Conservation (phyloP, 2,113 vertebrate genomes). For the Grammomys dolichurus region DNA sequence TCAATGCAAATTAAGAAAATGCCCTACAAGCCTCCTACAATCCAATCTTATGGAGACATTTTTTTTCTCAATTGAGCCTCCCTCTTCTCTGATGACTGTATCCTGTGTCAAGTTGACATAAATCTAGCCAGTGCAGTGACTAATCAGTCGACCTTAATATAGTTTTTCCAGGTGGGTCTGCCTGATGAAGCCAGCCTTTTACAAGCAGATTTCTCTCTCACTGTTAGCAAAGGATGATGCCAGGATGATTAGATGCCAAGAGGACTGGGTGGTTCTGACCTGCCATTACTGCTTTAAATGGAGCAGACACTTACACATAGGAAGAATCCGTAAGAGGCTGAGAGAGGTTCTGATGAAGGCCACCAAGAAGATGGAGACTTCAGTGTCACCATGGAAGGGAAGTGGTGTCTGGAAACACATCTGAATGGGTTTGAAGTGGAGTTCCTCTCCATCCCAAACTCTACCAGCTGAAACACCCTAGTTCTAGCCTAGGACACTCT, state of each 20-base stretch:
- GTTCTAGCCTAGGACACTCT: neutral
- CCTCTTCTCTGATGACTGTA: neutral
- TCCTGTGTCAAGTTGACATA: conserved; percentile 5
- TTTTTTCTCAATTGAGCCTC: neutral
- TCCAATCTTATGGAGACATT: neutral
- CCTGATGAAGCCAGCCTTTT: neutral
- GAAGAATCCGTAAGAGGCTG: neutral
- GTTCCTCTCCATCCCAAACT: neutral
- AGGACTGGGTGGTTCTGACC: neutral
- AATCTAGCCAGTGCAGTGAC: neutral
- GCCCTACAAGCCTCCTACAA: neutral
- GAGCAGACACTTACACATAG: neutral
- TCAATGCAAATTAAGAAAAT: neutral
- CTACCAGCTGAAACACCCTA: neutral
- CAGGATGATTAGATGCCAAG: neutral
- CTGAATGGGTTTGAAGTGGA: neutral
- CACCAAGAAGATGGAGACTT: neutral
- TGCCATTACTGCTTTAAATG: neutral
- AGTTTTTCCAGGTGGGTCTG: neutral
- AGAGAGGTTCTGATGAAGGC: neutral
- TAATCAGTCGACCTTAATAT: neutral
- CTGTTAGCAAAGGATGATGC: neutral
- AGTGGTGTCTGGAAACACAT: neutral
- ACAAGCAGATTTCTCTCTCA: conserved; percentile 12
- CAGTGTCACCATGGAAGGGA: neutral